Evolutionary conservation across 2,797 vertebrate genomes (phyloP), one percentile per base, ranked within the genome.

Genomic region (Spondyliosoma cantharus): DNA sequence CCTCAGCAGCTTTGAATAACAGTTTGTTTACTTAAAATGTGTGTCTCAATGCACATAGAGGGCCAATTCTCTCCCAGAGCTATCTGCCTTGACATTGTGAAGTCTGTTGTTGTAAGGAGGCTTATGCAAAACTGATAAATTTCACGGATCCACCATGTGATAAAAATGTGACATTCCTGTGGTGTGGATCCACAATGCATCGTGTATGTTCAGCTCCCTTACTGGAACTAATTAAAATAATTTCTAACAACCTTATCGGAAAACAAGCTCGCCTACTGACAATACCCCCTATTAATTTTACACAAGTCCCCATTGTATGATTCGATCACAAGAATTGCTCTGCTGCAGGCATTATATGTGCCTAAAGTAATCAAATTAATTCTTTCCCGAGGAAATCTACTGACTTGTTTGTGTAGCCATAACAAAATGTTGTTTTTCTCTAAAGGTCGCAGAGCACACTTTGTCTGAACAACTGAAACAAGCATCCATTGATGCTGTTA

Each of bases 201-300:
- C 93, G 94, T 93, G 94, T 94, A 95, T 93, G 93, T 94, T 93
- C 93, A 80, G 90, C 91, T 89, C 83, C 82, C 90, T 90, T 71
- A 94, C 96, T 95, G 92, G 94, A 96, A 96, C 96, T 87, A 97
- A 98, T 98, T 96, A 95, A 97, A 96, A 96, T 96, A 96, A 97
- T 96, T 94, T 95, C 80, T 91, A 94, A 95, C 96, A 96, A 95
- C 94, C 95, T 96, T 95, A 96, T 96, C 95, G 87, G 93, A 95
- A 95, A 96, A 94, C 93, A 94, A 92, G 90, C 87, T 86, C 8
- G 88, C 93, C 88, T 94, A 60, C 87, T 86, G 89, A 96, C 95
- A 95, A 91, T 91, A 76, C 58, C 60, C 85, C 79, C 94, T 90
- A 95, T 95, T 95, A 92, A 95, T 89, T 90, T 89, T 87, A 91